Conservation (phyloP, 2,113 vertebrate species). For the Melanerpes formicivorus region DNA sequence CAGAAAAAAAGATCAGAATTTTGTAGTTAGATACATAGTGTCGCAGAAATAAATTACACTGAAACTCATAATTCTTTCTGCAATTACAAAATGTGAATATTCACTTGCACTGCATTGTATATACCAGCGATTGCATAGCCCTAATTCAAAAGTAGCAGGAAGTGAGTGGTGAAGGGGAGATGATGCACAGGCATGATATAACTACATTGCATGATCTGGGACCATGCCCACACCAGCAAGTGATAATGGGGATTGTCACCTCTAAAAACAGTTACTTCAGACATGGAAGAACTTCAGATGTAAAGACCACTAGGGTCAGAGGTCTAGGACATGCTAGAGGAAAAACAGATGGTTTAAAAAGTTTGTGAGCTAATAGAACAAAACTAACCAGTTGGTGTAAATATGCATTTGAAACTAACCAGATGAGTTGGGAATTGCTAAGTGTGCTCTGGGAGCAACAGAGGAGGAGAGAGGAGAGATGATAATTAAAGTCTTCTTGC, state of each 20-base stretch:
- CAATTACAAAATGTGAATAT: neutral
- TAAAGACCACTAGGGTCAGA: conserved; percentile 18
- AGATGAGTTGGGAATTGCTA: conserved; percentile 41
- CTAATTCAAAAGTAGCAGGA: neutral
- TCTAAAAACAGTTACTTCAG: conserved; percentile 49
- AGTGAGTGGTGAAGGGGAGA: neutral
- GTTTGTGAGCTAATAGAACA: conserved; percentile 13
- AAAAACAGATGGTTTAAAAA: conserved; percentile 58
- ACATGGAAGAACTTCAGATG: neutral
- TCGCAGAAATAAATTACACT: neutral
- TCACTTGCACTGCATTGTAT: neutral
- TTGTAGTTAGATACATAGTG: neutral
- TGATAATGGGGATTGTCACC: conserved; percentile 53
- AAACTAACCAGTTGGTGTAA: conserved; percentile 45
- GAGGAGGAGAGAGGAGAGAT: neutral
- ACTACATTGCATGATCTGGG: neutral
- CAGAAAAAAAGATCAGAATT: conserved; percentile 1
- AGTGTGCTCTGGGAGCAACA: neutral
- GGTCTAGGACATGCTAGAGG: conserved; percentile 30
- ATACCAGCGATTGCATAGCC: neutral
- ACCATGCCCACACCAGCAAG: neutral
- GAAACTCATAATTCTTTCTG: neutral
- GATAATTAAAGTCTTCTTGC: conserved; percentile 5
- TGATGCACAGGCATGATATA: neutral
- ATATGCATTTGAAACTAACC: conserved; percentile 53